Percentiles rank a stretch among this genome's conserved stretches.
These are phyloP conservation scores for Eudyptes chrysolophus DNA, from an alignment of 2,113 vertebrate species.

Conservation along the genomic window DNA sequence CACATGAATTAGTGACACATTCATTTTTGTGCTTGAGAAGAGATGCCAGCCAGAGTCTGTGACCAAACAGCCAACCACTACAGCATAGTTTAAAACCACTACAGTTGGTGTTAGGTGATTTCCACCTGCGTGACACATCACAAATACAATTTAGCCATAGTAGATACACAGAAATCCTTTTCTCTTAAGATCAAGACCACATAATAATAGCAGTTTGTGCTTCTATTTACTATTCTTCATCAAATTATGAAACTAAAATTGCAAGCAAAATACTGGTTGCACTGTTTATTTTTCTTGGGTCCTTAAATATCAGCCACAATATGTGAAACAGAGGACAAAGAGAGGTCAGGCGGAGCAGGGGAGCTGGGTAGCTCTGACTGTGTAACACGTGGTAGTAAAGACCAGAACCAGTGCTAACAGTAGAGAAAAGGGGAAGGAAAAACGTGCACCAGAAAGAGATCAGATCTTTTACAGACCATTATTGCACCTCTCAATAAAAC, in stretches of 20 bases:
- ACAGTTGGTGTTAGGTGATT: background rate
- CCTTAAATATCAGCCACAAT: background rate
- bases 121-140: background rate
- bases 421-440: background rate
- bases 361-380: background rate
- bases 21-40: background rate
- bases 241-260: background rate
- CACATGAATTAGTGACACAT: background rate
- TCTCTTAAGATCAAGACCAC: background rate
- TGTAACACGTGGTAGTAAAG: background rate
- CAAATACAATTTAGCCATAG: accelerated
- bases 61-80: background rate
- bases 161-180: background rate
- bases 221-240: background rate
- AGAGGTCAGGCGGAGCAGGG: background rate
- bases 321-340: background rate
- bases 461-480: background rate
- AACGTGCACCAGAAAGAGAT: background rate
- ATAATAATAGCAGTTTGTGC: background rate
- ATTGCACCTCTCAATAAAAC: background rate
- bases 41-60: background rate
- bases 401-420: background rate
- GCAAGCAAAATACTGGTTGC: background rate
- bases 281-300: background rate
- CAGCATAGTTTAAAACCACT: background rate